Evolutionary conservation across 1,140 invertebrate species (phyloP).

Genomic region (Daktulosphaira vitifoliae): DNA sequence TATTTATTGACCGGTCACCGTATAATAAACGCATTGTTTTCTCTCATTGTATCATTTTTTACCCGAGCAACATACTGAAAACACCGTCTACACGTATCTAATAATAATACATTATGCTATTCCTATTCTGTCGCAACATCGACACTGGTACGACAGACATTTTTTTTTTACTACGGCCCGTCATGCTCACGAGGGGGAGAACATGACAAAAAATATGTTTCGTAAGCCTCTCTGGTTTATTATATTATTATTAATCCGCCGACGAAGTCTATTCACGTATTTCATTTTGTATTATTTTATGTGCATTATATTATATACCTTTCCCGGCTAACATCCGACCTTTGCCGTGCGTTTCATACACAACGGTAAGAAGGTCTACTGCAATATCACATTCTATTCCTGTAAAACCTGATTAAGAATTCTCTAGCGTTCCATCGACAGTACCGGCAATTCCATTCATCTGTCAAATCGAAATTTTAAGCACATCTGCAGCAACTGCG

Average conservation of each 20-base stretch:
- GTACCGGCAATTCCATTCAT: background rate
- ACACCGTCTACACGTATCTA: too few relatives aligned
- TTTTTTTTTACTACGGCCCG: too few relatives aligned
- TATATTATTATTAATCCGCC: conserved; percentile 18
- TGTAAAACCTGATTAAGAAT: conserved; percentile 30
- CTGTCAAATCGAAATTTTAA: conserved; percentile 28
- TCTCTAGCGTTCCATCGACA: background rate
- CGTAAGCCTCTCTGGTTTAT: background rate
- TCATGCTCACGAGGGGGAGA: too few relatives aligned
- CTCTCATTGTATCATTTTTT: too few relatives aligned
- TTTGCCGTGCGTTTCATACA: conserved; percentile 8
- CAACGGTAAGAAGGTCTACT: background rate
- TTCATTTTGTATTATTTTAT: background rate
- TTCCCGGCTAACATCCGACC: background rate
- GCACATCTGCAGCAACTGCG: background rate
- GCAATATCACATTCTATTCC: conserved; percentile 4
- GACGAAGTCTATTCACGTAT: conserved; percentile 11
- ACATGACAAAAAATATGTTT: too few relatives aligned
- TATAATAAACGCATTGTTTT: too few relatives aligned
- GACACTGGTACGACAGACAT: too few relatives aligned
- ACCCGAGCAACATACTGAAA: too few relatives aligned
- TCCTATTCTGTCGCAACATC: too few relatives aligned
- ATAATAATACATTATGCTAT: too few relatives aligned
- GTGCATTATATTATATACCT: background rate
- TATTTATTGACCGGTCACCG: too few relatives aligned